Percentiles rank a stretch among this genome's conserved stretches.
Evolutionary conservation across 2,888 invertebrate species (phyloP).

Genomic region (Conops quadrifasciatus): DNA sequence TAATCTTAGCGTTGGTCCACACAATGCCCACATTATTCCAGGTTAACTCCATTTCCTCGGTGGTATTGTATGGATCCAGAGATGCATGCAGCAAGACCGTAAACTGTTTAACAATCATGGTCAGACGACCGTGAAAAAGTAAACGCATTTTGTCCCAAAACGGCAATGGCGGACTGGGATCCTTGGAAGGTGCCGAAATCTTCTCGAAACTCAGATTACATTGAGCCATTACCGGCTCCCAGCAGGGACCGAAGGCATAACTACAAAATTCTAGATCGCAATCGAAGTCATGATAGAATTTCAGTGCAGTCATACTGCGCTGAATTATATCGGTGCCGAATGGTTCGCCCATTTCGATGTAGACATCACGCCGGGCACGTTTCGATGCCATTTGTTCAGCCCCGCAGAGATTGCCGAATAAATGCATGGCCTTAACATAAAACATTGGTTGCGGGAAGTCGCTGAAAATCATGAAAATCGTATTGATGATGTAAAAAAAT

Average conservation of each 20-base stretch:
- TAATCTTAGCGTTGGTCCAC: slow-evolving; percentile 93
- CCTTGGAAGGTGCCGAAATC: slow-evolving; percentile 84
- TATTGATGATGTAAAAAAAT: neutral
- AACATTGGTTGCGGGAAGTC: slow-evolving; percentile 96
- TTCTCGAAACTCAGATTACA: slow-evolving; percentile 79
- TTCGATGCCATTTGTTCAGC: slow-evolving; percentile 85
- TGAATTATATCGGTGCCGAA: slow-evolving; percentile 86
- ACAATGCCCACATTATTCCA: slow-evolving; percentile 94
- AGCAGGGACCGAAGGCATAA: slow-evolving; percentile 98
- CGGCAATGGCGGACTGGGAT: slow-evolving; percentile 92
- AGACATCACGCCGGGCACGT: slow-evolving; percentile 66
- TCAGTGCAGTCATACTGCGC: slow-evolving; percentile 91
- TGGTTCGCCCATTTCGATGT: slow-evolving; percentile 80
- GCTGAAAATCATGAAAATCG: slow-evolving; percentile 58
- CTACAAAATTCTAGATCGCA: slow-evolving; percentile 89
- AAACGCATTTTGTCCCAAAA: slow-evolving; percentile 98
- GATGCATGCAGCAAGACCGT: slow-evolving; percentile 95
- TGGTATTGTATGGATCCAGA: slow-evolving; percentile 97
- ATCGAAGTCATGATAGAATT: slow-evolving; percentile 97
- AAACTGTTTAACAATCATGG: slow-evolving; percentile 85
- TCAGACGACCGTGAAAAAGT: slow-evolving; percentile 90
- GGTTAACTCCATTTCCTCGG: slow-evolving; percentile 97
- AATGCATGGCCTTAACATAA: slow-evolving; percentile 80
- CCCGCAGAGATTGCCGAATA: slow-evolving; percentile 90
- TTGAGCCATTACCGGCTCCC: slow-evolving; percentile 85